phyloP scores from a whole-genome alignment of 2,888 invertebrate genomes.

The Siphonodentalium dalli region DNA sequence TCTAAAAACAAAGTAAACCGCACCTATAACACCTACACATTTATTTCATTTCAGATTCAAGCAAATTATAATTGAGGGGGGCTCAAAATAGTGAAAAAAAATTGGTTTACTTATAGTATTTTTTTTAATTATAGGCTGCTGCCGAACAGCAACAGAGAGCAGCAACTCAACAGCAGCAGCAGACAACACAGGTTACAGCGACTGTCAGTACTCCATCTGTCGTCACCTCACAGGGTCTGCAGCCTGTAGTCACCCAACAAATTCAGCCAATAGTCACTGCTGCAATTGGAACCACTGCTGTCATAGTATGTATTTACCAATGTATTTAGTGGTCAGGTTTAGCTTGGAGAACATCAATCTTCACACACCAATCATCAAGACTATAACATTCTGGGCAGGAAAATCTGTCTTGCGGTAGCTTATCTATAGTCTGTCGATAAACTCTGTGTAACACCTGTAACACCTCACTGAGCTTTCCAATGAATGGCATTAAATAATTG shows the following conservation, averaged over 20 bases:
- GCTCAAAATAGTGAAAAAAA: not conserved
- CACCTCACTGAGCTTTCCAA: too few relatives aligned
- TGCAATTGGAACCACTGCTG: constrained; percentile 36
- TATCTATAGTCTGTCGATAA: too few relatives aligned
- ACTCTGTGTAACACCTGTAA: too few relatives aligned
- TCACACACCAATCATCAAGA: too few relatives aligned
- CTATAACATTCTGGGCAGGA: too few relatives aligned
- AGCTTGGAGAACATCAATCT: not conserved
- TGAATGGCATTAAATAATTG: too few relatives aligned
- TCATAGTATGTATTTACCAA: constrained; percentile 31
- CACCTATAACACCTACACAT: not conserved
- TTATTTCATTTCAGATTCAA: too few relatives aligned
- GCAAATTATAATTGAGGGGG: not conserved
- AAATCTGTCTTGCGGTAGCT: too few relatives aligned
- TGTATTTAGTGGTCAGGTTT: not conserved
- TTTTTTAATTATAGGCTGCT: constrained; percentile 4
- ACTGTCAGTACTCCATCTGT: constrained; percentile 32
- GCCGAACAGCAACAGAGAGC: constrained; percentile 24
- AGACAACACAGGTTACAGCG: constrained; percentile 21
- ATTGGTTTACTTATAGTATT: not conserved
- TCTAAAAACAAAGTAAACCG: not conserved
- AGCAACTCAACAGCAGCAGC: constrained; percentile 24
- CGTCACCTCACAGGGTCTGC: constrained; percentile 24
- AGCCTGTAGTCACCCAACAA: constrained; percentile 25
- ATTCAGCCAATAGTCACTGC: constrained; percentile 42